Base-by-base conservation (phyloP, 2,797 vertebrate genomes). In the Sebastes taczanowskii region DNA sequence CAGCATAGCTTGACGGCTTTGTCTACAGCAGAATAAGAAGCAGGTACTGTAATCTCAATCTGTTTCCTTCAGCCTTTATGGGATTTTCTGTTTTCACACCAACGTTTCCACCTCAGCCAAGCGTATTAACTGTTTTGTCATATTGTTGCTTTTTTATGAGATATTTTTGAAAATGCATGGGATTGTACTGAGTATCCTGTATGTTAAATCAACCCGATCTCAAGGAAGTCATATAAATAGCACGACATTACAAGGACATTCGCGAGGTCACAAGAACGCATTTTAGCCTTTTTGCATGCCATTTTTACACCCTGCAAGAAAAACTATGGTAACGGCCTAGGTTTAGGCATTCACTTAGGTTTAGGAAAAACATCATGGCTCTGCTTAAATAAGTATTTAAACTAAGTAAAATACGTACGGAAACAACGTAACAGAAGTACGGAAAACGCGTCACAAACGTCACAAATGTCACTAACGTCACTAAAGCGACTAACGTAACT, bases 381-480 rank as follows among this genome's bases (percentile, higher is more conserved):
- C 3, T 7, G 42, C 16, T 52, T n/a, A 52, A 52, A n/a, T n/a
- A n/a, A 52, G 49, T 52, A 52, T 4, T 7, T 0, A 52, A 52
- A 52, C 49, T 52, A 52, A n/a, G 20, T 52, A 0, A 52, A 52
- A 52, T 22, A 22, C 5, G 2, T n/a, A 20, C 4, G 18, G 1
- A 46, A 18, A 49, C 0, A 49, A 49, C 1, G 18, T 49, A 53
- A 53, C 49, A 53, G 49, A 53, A 22, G 18, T 2, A 49, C 46
- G 3, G 46, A 49, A 49, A 49, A 49, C 0, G 18, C 46, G 0
- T 49, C 46, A 49, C 18, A 2, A 46, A 46, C 1, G 42, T 46
- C 38, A 38, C 4, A 4, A 35, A 38, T 5, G 35, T 38, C 35
- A 38, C 35, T 5, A 46, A 46, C 1, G 42, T 46, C 5, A 46